Evolutionary conservation across 2,113 vertebrate species (phyloP).

Genomic region (Corvus cornix): DNA sequence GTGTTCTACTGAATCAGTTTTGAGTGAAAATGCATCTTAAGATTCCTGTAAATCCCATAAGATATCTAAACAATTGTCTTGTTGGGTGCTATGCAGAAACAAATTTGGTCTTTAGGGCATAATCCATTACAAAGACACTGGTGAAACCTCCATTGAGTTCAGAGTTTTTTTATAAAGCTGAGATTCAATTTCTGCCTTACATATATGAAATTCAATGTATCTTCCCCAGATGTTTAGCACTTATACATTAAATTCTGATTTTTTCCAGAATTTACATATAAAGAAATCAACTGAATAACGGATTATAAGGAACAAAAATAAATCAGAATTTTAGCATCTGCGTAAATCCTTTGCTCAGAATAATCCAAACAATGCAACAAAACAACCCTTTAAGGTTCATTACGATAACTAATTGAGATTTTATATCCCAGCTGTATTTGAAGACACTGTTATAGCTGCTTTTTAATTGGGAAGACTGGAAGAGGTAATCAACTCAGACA

Average conservation of each 20-base stretch:
- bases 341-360: neutral
- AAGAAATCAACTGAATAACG: neutral
- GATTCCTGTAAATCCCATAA: neutral
- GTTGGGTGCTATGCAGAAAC: neutral
- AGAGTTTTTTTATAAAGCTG: neutral
- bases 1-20: neutral
- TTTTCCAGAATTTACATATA: neutral
- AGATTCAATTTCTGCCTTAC: neutral
- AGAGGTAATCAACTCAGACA: neutral
- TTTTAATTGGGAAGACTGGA: neutral
- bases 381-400: neutral
- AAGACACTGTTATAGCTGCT: neutral
- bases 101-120: neutral
- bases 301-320: neutral
- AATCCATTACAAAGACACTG: neutral
- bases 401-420: neutral
- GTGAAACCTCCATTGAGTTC: neutral
- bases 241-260: neutral
- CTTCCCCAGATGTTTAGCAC: neutral
- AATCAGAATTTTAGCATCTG: neutral
- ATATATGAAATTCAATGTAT: neutral
- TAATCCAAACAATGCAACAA: neutral
- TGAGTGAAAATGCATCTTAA: neutral
- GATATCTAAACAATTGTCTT: neutral
- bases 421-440: neutral